These are phyloP conservation scores for Acrobeloides nanus DNA, from an alignment of 2,888 invertebrate genomes.

Conservation along the genomic window DNA sequence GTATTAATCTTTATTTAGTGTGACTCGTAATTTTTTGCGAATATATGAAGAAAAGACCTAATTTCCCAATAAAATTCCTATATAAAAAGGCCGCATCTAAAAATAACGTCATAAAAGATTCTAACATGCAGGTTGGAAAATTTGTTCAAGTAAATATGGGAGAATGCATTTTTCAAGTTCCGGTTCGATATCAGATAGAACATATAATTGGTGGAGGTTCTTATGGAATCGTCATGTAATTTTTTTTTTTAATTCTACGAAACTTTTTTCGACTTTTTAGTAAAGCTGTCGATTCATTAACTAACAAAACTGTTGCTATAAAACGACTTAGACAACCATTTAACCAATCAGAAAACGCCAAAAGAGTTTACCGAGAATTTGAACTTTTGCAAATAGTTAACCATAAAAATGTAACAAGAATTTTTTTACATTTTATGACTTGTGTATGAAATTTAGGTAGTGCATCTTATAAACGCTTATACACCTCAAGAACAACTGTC, in stretches of 20 bases:
- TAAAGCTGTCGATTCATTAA: conserved; percentile 89
- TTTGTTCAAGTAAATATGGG: too few relatives aligned
- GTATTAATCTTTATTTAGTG: too few relatives aligned
- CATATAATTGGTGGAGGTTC: conserved; percentile 98
- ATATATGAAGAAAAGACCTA: too few relatives aligned
- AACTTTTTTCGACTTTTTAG: too few relatives aligned
- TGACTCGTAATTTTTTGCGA: too few relatives aligned
- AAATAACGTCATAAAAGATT: too few relatives aligned
- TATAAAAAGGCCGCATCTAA: too few relatives aligned
- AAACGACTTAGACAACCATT: conserved; percentile 98
- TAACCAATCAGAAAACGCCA: conserved; percentile 98
- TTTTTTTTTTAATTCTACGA: too few relatives aligned
- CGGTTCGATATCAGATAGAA: conserved; percentile 92
- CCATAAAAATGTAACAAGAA: too few relatives aligned
- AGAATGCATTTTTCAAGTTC: conserved; percentile 94
- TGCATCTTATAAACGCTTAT: conserved; percentile 97
- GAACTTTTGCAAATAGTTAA: conserved; percentile 99
- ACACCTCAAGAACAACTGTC: conserved; percentile 93
- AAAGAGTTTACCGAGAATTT: conserved; percentile 96
- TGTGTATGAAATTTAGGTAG: too few relatives aligned
- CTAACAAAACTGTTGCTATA: conserved; percentile 88
- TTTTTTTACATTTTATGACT: conserved; percentile 72
- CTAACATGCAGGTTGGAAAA: too few relatives aligned
- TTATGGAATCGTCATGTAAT: conserved; percentile 98
- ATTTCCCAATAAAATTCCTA: too few relatives aligned